phyloP scores from a whole-genome alignment of 2,797 vertebrate genomes.

The Sternotherus odoratus region DNA sequence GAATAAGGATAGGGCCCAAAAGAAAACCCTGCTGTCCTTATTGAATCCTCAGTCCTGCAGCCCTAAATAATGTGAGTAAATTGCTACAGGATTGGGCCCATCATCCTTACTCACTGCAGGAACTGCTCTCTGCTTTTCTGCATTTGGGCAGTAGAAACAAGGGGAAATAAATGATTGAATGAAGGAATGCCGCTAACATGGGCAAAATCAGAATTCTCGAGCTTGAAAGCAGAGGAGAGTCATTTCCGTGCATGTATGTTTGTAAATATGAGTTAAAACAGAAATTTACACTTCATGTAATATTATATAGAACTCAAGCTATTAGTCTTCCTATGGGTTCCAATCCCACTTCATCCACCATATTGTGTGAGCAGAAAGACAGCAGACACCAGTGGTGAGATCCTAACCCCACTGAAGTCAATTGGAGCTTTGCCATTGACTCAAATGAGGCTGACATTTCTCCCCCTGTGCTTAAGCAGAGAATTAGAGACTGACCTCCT shows the following conservation, averaged over 20 bases:
- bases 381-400: background rate
- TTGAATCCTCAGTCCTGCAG: background rate
- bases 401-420: background rate
- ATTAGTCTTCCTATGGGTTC: background rate
- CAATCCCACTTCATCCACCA: background rate
- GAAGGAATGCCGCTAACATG: background rate
- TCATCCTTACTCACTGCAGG: background rate
- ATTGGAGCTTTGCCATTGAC: background rate
- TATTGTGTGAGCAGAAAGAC: background rate
- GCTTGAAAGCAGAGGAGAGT: background rate
- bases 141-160: background rate
- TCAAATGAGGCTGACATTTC: background rate
- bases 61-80: background rate
- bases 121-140: background rate
- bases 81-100: background rate
- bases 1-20: background rate
- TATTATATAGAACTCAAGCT: background rate
- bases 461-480: background rate
- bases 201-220: background rate
- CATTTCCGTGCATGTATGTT: background rate
- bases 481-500: background rate
- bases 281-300: background rate
- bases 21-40: background rate
- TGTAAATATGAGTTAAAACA: background rate
- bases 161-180: background rate